Evolutionary conservation across 2,888 invertebrate species (phyloP).

Genomic region (Hofmannophila pseudospretella): DNA sequence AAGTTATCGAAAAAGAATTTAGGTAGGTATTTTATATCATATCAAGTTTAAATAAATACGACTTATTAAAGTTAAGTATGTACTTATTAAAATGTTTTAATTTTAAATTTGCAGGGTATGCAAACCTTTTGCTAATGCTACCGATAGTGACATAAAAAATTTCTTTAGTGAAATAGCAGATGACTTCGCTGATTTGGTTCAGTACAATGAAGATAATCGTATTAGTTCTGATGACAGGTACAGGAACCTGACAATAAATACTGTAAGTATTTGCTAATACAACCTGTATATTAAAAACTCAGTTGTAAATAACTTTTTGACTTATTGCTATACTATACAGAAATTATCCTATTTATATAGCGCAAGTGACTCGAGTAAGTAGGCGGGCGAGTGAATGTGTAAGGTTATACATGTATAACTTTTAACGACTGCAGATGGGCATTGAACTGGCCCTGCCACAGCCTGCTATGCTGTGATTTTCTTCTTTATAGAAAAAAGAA

Average conservation of each 20-base stretch:
- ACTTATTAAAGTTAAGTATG: too few species aligned
- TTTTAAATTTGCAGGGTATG: constrained; percentile 79
- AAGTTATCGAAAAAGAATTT: constrained; percentile 83
- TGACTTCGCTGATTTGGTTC: constrained; percentile 94
- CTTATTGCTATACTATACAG: too few species aligned
- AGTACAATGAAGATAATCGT: constrained; percentile 96
- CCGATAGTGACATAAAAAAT: constrained; percentile 84
- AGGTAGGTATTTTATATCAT: constrained; percentile 62
- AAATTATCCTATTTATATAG: too few species aligned
- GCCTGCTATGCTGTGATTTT: too few species aligned
- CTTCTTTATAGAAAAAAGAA: too few species aligned
- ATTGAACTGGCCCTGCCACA: too few species aligned
- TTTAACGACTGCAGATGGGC: too few species aligned
- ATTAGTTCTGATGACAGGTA: constrained; percentile 77
- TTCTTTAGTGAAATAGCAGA: constrained; percentile 90
- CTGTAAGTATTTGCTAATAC: constrained; percentile 65
- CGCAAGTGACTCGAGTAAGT: too few species aligned
- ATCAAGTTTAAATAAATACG: background rate
- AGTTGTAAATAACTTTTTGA: background rate
- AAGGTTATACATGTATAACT: too few species aligned
- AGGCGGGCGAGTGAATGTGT: too few species aligned
- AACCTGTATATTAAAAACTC: too few species aligned
- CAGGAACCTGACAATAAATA: constrained; percentile 87
- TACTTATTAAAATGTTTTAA: too few species aligned
- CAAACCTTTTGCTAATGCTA: constrained; percentile 81